Percentiles rank a stretch among this genome's conserved stretches.
Conservation (phyloP, 1,140 invertebrate species). For the Latrodectus geometricus region DNA sequence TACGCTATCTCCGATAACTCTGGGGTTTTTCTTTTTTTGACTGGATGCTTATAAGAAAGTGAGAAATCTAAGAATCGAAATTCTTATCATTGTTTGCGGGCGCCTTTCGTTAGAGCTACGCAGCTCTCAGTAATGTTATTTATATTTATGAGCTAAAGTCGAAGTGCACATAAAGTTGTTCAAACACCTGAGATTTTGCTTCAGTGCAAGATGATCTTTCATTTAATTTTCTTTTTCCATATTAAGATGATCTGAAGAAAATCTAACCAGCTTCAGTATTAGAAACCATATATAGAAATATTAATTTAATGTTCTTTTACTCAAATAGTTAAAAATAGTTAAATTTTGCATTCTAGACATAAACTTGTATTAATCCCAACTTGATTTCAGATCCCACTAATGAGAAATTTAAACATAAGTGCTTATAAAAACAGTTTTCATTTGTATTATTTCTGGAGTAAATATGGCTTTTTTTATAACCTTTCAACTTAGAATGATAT, state of each 20-base stretch:
- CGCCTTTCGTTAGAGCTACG: conserved; percentile 17
- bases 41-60: not conserved
- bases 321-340: too few species aligned
- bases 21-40: not conserved
- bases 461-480: too few species aligned
- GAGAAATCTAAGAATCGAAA: conserved; percentile 20
- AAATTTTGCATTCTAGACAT: too few species aligned
- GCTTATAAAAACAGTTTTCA: too few species aligned
- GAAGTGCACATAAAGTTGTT: not conserved
- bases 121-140: conserved; percentile 21
- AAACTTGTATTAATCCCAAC: too few species aligned
- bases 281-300: not conserved
- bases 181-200: not conserved
- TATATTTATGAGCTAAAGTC: conserved; percentile 9
- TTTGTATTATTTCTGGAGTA: too few species aligned
- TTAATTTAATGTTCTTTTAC: too few species aligned
- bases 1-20: not conserved
- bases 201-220: not conserved
- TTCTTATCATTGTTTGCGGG: conserved; percentile 29
- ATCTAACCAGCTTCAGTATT: not conserved
- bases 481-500: too few species aligned
- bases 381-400: too few species aligned
- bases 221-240: not conserved
- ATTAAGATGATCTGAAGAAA: not conserved
- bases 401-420: too few species aligned